These are phyloP conservation scores for Pristionchus exspectatus DNA, from an alignment of 2,888 invertebrate species.

Conservation along the genomic window DNA sequence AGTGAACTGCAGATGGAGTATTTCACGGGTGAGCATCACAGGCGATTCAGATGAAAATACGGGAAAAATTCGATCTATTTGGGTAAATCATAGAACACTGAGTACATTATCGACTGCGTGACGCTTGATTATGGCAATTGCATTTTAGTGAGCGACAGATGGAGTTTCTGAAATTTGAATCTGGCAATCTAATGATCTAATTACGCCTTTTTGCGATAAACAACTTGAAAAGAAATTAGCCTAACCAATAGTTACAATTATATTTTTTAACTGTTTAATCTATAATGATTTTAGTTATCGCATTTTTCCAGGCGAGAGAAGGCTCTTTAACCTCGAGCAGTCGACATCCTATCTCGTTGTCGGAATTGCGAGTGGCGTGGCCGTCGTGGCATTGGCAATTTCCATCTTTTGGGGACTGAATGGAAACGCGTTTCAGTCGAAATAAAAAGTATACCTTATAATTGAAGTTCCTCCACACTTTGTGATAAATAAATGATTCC, in stretches of 20 bases:
- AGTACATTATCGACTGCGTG: too few species aligned
- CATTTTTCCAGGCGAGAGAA: constrained; percentile 27
- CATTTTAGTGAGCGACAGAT: too few species aligned
- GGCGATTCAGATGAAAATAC: not conserved
- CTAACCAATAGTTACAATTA: not conserved
- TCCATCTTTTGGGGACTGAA: constrained; percentile 72
- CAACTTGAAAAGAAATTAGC: not conserved
- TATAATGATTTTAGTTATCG: too few species aligned
- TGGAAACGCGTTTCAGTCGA: constrained; percentile 63
- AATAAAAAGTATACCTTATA: too few species aligned
- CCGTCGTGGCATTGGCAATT: constrained; percentile 67
- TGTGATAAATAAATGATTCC: too few species aligned
- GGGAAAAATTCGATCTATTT: too few species aligned
- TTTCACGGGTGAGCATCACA: not conserved
- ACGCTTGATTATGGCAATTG: too few species aligned
- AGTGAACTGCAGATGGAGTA: constrained; percentile 49
- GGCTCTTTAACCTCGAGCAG: constrained; percentile 28
- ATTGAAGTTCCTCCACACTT: too few species aligned
- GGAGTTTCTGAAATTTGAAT: too few species aligned
- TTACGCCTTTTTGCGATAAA: too few species aligned
- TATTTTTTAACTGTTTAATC: not conserved
- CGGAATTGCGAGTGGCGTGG: constrained; percentile 66
- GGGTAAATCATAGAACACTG: too few species aligned
- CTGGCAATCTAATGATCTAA: too few species aligned
- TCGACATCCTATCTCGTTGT: constrained; percentile 61